Percentiles rank a stretch among this genome's conserved stretches.
phyloP scores from a whole-genome alignment of 2,888 invertebrate genomes.

The Ormyrus rosae region DNA sequence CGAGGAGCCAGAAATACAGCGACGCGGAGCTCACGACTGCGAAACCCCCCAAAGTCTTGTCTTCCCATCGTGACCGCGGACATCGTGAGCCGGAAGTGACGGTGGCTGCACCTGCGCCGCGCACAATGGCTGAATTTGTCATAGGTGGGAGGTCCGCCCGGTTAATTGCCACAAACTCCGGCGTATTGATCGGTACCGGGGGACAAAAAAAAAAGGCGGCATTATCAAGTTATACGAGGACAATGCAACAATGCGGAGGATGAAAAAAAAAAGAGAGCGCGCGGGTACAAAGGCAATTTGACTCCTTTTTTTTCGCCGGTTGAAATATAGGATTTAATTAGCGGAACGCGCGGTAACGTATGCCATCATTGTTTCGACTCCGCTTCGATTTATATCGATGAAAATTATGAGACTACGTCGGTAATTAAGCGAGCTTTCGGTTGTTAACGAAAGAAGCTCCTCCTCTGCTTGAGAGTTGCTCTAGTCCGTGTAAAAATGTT shows the following conservation, averaged over 20 bases:
- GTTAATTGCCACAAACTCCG: slow-evolving; percentile 29
- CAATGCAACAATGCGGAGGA: slow-evolving; percentile 31
- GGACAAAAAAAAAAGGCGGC: background rate
- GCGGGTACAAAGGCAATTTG: too few species aligned
- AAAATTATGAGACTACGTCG: background rate
- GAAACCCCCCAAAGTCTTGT: background rate
- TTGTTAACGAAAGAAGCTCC: too few species aligned
- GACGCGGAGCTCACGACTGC: too few species aligned
- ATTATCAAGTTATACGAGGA: slow-evolving; percentile 30
- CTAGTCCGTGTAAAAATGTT: too few species aligned
- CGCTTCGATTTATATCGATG: background rate
- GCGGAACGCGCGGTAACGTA: background rate
- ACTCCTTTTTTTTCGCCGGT: background rate
- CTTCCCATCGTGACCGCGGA: slow-evolving; percentile 15
- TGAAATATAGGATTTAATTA: slow-evolving; percentile 6
- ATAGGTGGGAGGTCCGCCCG: background rate
- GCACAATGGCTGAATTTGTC: slow-evolving; percentile 51
- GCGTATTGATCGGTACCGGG: background rate
- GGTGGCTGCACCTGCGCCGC: slow-evolving; percentile 26
- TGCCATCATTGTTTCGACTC: slow-evolving; percentile 6
- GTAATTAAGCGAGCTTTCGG: background rate
- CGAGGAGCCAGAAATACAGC: too few species aligned
- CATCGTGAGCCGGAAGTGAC: slow-evolving; percentile 17
- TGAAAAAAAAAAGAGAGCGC: too few species aligned
- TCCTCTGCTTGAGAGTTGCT: too few species aligned